phyloP scores from a whole-genome alignment of 2,797 vertebrate genomes.

The Sebastiscus albofasciatus region DNA sequence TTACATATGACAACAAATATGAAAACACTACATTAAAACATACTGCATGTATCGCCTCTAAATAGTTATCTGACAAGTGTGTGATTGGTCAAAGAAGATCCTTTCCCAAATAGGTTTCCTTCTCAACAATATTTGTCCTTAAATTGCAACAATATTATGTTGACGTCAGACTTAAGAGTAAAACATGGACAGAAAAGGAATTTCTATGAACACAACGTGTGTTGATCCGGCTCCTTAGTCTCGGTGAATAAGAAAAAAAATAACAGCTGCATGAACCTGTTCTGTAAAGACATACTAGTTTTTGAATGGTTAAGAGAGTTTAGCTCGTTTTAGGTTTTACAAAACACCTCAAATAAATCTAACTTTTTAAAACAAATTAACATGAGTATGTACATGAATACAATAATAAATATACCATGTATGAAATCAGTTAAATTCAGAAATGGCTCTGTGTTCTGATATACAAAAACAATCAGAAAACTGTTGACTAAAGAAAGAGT shows the following conservation, averaged over 20 bases:
- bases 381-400: conserved; percentile 70
- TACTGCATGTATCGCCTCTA: conserved; percentile 5
- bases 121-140: conserved; percentile 26
- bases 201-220: conserved; percentile 66
- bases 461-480: conserved; percentile 7
- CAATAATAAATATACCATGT: conserved; percentile 62
- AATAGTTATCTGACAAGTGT: conserved; percentile 43
- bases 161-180: conserved; percentile 49
- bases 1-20: conserved; percentile 48
- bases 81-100: conserved; percentile 72
- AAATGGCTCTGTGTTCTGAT: conserved; percentile 41
- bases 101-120: conserved; percentile 53
- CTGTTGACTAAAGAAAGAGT: conserved; percentile 28
- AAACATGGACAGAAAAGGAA: conserved; percentile 55
- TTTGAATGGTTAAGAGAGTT: conserved; percentile 77
- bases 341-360: conserved; percentile 61
- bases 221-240: conserved; percentile 60
- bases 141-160: conserved; percentile 13
- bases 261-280: conserved; percentile 64
- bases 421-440: conserved; percentile 46
- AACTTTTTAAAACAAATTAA: conserved; percentile 50
- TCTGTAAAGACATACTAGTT: conserved; percentile 78
- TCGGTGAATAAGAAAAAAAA: conserved; percentile 44
- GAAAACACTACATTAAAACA: conserved; percentile 37
- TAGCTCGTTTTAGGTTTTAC: conserved; percentile 63